phyloP scores from a whole-genome alignment of 2,113 vertebrate genomes.

The Ahaetulla prasina region DNA sequence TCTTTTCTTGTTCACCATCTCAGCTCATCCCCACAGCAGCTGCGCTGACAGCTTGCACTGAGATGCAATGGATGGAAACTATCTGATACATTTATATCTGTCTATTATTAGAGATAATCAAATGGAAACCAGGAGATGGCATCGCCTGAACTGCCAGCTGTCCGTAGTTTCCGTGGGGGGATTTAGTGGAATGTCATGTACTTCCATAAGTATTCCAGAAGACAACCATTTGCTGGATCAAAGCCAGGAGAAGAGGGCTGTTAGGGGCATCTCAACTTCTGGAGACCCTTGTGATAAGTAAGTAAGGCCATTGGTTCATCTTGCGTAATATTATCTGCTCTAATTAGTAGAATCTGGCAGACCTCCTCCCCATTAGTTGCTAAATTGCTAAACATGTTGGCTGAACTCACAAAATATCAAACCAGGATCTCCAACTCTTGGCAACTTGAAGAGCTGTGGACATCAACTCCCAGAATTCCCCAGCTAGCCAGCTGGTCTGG shows the following conservation, averaged over 20 bases:
- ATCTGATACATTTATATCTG: slow-evolving; percentile 29
- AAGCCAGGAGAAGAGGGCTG: slow-evolving; percentile 25
- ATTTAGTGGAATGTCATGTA: background rate
- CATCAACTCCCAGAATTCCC: background rate
- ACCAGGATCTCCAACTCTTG: background rate
- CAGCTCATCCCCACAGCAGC: rapidly evolving
- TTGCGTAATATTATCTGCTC: background rate
- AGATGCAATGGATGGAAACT: slow-evolving; percentile 24
- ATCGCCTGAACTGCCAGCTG: background rate
- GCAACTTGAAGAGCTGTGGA: background rate
- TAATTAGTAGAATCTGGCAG: background rate
- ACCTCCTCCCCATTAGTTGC: background rate
- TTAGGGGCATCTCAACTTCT: rapidly evolving
- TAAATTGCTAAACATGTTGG: background rate
- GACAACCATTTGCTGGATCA: background rate
- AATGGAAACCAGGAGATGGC: background rate
- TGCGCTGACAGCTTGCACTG: background rate
- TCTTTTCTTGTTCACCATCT: background rate
- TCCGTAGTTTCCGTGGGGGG: background rate
- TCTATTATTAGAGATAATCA: slow-evolving; percentile 7
- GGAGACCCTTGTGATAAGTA: background rate
- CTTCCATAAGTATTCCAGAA: background rate
- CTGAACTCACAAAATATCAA: background rate
- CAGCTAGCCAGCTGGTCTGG: background rate
- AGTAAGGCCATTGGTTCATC: background rate